Evolutionary conservation across 2,113 vertebrate species (phyloP).

Genomic region (Scomber japonicus): DNA sequence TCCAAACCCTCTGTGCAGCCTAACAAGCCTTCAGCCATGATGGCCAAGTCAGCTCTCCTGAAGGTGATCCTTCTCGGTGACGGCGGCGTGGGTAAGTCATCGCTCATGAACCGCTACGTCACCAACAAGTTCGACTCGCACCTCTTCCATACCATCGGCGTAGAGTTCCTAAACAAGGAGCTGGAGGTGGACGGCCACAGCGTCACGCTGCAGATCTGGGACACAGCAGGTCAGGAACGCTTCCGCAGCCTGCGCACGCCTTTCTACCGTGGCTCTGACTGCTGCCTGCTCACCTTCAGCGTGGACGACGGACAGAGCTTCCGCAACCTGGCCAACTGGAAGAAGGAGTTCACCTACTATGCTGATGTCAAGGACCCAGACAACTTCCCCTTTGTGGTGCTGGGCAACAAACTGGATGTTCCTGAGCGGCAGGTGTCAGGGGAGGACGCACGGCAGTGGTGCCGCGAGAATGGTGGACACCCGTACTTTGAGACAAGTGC

Average conservation of each 20-base stretch:
- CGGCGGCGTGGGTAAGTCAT: slow-evolving; percentile 97
- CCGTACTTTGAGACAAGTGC: slow-evolving; percentile 98
- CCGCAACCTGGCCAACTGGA: slow-evolving; percentile 95
- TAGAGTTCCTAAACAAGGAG: slow-evolving; percentile 98
- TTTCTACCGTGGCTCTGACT: slow-evolving; percentile 97
- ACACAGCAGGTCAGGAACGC: slow-evolving; percentile 96
- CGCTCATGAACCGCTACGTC: slow-evolving; percentile 98
- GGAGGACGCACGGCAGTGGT: slow-evolving; percentile 94
- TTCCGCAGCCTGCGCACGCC: slow-evolving; percentile 96
- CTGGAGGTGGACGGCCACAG: slow-evolving; percentile 94
- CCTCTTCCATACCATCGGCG: slow-evolving; percentile 97
- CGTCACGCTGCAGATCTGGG: slow-evolving; percentile 98
- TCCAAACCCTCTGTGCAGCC: accelerated
- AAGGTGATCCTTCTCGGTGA: slow-evolving; percentile 97
- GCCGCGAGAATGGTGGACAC: slow-evolving; percentile 92
- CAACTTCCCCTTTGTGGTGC: slow-evolving; percentile 93
- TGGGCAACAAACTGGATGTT: slow-evolving; percentile 96
- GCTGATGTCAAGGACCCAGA: slow-evolving; percentile 95
- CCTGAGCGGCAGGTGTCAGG: slow-evolving; percentile 91
- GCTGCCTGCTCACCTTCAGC: slow-evolving; percentile 96
- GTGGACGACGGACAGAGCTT: slow-evolving; percentile 97
- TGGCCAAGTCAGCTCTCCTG: slow-evolving; percentile 91
- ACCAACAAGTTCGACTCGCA: slow-evolving; percentile 96
- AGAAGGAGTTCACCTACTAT: slow-evolving; percentile 97
- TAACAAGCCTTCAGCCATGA: slow-evolving; percentile 76